Evolutionary conservation across 2,888 invertebrate species (phyloP), one percentile per base, ranked within the genome.

Genomic region (Spisula subtruncata): DNA sequence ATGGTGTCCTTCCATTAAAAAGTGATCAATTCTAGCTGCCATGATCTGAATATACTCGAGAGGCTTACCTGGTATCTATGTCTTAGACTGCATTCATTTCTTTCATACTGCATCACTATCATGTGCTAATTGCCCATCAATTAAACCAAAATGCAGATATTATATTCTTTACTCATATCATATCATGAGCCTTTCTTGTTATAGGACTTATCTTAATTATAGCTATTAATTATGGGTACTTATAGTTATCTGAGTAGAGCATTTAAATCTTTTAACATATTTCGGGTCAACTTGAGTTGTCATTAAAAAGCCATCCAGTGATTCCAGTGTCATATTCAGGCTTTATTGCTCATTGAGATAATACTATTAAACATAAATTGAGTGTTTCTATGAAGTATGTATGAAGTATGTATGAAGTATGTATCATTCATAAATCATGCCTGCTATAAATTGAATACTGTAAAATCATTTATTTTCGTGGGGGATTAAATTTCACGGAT

Each of bases 281-380:
- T 51, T 81, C 16, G 29, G 81, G 81, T 51, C 18, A 25, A 29
- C 81, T 81, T 60, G 56, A 82, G 82, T 82, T 60, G 32, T 56
- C 35, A 35, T 82, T 60, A 60, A 82, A 60, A 66, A 66, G 60
- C 60, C 60, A 66, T 66, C 60, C 60, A 66, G 60, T 66, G 25
- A n/a, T 25, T 66, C 60, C 25, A 66, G 60, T 66, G 60, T 66
- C 60, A 66, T 66, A 66, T 10, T 25, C n/a, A 12, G 25, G 20
- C 8, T 66, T 66, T 66, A 66, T 66, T 66, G 25, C 60, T 25
- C n/a, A n/a, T n/a, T 6, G 20, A 66, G 60, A 66, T 66, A 25
- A 66, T 66, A 25, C 8, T 66, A 66, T 66, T 66, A n/a, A 66
- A 25, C 25, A 25, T 66, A 66, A 25, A 66, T 66, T n/a, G 60